Evolutionary conservation across 2,113 vertebrate genomes (phyloP).

Genomic region (Upupa epops): DNA sequence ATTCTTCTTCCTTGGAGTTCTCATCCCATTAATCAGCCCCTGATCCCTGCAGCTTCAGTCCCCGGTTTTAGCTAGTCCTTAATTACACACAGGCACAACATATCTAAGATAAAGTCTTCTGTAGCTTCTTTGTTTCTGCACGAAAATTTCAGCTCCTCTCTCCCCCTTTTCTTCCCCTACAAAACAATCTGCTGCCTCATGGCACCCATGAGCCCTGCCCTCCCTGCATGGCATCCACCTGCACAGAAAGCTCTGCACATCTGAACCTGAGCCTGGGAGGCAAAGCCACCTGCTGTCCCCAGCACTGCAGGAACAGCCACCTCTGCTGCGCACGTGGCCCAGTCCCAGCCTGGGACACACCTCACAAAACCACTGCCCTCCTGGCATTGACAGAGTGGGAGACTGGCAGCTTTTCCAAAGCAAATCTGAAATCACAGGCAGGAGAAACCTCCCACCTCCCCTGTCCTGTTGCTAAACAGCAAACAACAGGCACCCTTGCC

Average conservation of each 20-base stretch:
- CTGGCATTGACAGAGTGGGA: accelerated
- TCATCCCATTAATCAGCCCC: background rate
- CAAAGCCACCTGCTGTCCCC: background rate
- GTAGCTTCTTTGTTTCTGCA: background rate
- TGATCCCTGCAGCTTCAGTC: background rate
- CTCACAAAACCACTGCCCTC: accelerated
- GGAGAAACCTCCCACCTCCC: background rate
- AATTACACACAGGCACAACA: background rate
- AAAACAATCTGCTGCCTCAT: background rate
- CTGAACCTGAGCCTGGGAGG: accelerated
- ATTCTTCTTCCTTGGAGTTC: background rate
- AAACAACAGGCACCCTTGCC: background rate
- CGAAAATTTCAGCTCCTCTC: background rate
- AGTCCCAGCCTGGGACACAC: accelerated
- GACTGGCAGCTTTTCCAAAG: background rate
- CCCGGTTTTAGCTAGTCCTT: background rate
- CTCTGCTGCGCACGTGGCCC: background rate
- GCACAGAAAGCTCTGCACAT: background rate
- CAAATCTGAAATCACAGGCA: accelerated
- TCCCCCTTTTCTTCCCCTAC: background rate
- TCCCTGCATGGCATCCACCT: background rate
- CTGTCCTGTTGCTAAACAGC: background rate
- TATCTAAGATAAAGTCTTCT: background rate
- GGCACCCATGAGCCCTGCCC: background rate
- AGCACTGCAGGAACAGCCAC: background rate